Evolutionary conservation across 2,797 vertebrate species (phyloP), one percentile per base, ranked within the genome.

Genomic region (Mastacembelus armatus): DNA sequence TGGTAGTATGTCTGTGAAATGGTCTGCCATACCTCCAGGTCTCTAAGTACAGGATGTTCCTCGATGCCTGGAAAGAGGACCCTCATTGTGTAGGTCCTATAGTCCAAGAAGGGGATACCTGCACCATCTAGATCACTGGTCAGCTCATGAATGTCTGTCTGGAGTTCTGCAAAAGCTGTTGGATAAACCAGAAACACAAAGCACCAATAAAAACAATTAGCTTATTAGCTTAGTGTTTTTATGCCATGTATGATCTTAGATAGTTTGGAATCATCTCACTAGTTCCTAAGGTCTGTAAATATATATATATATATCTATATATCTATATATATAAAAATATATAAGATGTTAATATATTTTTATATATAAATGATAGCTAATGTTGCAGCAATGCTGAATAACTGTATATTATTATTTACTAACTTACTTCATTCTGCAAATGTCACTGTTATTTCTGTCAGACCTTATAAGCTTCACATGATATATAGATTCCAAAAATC

Each of bases 51-150:
- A n/a, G 98, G 98, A 64, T 99, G 98, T 50, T 99, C 97, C 84
- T 99, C 98, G 7, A 98, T 99, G 19, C 98, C 98, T 15, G 98
- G 98, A 81, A 99, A 99, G 18, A 99, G 95, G 45, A 99, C 98
- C 49, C 98, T 92, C 98, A 99, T 99, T 2, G 98, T 98, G 66
- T 99, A 99, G 10, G 95, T 96, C 78, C 98, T 93, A 71, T 99
- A 99, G 81, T 99, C 98, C 0, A 99, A 90, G 90, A 99, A 99
- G 4, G 98, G 98, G 76, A 99, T 99, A 10, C 98, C 98, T 0
- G 96, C 97, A 66, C 97, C 98, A 0, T 99, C 98, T 74, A 99
- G 92, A 83, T 99, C 98, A 4, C 97, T 99, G n/a, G 98, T 99
- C 81, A 99, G 71, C 85, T 99, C 98, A 0, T 99, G 97, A 71